These are phyloP conservation scores for Monochamus alternatus DNA, from an alignment of 2,888 invertebrate genomes.

Conservation along the genomic window DNA sequence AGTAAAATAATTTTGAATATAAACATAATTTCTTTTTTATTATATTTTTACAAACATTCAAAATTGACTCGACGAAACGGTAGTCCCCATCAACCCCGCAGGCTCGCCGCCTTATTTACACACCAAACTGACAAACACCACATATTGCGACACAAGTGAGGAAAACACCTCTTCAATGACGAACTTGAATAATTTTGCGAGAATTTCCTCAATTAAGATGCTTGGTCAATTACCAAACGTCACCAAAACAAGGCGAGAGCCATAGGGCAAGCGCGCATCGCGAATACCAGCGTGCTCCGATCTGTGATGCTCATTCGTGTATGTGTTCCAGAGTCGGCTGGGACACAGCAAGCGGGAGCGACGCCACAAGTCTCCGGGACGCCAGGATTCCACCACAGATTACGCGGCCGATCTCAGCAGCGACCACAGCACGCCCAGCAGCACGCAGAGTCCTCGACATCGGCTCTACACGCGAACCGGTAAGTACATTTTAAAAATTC, in stretches of 20 bases:
- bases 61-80: no score
- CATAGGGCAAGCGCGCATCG: constrained; percentile 30
- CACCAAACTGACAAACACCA: no score
- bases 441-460: constrained; percentile 86
- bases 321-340: constrained; percentile 78
- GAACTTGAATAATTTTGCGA: no score
- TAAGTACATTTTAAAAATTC: constrained; percentile 48
- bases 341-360: constrained; percentile 79
- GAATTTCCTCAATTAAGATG: not conserved
- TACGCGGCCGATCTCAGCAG: constrained; percentile 86
- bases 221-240: not conserved
- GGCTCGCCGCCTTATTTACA: no score
- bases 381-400: constrained; percentile 79
- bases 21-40: no score
- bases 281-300: constrained; percentile 15
- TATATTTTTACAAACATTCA: no score
- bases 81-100: no score
- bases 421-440: constrained; percentile 81
- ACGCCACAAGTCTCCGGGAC: constrained; percentile 76
- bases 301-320: constrained; percentile 27
- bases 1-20: no score
- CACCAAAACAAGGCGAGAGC: constrained; percentile 29
- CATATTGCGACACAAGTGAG: no score
- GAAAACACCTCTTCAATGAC: no score
- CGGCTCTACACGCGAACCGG: constrained; percentile 75